phyloP scores from a whole-genome alignment of 2,888 invertebrate species.

The Lasioglossum marginatum region DNA sequence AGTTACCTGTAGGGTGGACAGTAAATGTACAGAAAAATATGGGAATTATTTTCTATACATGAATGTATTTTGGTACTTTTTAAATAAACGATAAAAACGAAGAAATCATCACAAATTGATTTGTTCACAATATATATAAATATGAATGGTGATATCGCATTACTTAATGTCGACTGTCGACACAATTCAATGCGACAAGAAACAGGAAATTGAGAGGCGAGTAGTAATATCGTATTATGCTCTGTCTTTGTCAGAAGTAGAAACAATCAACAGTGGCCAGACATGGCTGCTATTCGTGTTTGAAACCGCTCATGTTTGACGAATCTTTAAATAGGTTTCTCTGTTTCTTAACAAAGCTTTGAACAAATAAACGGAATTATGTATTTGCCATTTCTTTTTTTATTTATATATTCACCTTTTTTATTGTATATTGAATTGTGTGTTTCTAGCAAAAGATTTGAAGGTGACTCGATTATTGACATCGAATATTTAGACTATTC shows the following conservation, averaged over 20 bases:
- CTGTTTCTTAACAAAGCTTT: neutral
- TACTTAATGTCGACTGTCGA: neutral
- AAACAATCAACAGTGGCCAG: neutral
- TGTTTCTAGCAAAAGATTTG: neutral
- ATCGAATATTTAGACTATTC: neutral
- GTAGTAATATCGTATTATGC: neutral
- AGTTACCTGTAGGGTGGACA: too few species aligned
- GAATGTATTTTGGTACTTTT: too few species aligned
- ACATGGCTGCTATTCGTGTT: neutral
- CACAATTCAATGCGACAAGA: neutral
- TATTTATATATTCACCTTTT: neutral
- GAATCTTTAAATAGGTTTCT: neutral
- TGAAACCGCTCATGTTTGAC: neutral
- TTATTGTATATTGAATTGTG: neutral
- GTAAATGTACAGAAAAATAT: too few species aligned
- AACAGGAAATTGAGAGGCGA: neutral
- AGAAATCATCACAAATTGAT: neutral
- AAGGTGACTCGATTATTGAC: neutral
- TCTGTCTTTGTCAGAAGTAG: neutral
- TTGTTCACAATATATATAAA: neutral
- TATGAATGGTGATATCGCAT: neutral
- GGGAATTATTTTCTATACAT: too few species aligned
- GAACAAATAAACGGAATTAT: neutral
- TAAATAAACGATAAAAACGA: too few species aligned
- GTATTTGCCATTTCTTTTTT: neutral